Base-by-base conservation (phyloP, 2,888 invertebrate genomes). In the Chesias legatella region DNA sequence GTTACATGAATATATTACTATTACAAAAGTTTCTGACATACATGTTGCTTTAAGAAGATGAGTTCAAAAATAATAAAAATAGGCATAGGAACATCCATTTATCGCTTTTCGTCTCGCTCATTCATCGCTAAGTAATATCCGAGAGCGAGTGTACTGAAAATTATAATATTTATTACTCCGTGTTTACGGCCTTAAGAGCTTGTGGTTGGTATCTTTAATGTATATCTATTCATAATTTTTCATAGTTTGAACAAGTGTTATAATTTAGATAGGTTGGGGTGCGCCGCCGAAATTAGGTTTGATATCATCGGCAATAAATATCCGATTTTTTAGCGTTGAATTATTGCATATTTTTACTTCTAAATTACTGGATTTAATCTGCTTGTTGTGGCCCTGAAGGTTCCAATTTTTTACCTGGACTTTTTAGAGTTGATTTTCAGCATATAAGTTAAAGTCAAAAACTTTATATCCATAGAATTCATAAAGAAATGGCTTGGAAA, bases 111-210 rank as follows among this genome's bases (percentile, higher is more conserved):
- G n/a, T n/a, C n/a, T n/a, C n/a, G n/a, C n/a, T n/a, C n/a, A n/a
- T n/a, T n/a, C n/a, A n/a, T n/a, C n/a, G n/a, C n/a, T n/a, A 29
- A 7, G 22, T 17, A 9, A 11, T 25, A 5, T 30, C 9, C 17
- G 29, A 31, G 37, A 22, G 6, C 8, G 17, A 33, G 28, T 10
- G 33, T 40, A 46, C 37, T 51, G 40, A 59, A 61, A 60, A 61
- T 59, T 56, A 62, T 56, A 61, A 65, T 65, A 58, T 63, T 62
- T 58, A 60, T 58, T 46, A 48, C 50, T 48, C 49, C 52, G 45
- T 58, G 58, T 39, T 53, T 40, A 51, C 52, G 47, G 33, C 43
- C 35, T 48, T 50, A 43, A 48, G 54, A 56, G 42, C 48, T 44
- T 37, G 33, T 45, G 6, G 43, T 30, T 24, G 33, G 41, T 61